phyloP scores from a whole-genome alignment of 2,113 vertebrate genomes.

The Corydoras maculifer region DNA sequence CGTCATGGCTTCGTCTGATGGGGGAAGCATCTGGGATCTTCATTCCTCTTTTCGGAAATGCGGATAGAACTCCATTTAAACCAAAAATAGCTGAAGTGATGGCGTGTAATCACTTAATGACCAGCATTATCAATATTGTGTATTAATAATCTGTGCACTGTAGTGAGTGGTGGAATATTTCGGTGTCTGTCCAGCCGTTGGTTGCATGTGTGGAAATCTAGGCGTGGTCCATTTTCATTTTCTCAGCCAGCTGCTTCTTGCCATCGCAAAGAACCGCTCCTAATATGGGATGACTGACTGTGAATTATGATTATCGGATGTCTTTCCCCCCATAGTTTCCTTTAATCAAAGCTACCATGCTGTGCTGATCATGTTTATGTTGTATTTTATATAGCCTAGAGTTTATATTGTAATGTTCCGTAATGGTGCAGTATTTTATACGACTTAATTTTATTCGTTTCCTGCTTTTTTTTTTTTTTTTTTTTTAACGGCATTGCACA shows the following conservation, averaged over 20 bases:
- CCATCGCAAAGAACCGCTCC: slow-evolving; percentile 24
- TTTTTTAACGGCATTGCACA: slow-evolving; percentile 38
- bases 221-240: background rate
- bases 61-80: slow-evolving; percentile 3
- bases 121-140: slow-evolving; percentile 13
- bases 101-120: background rate
- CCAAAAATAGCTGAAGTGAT: slow-evolving; percentile 20
- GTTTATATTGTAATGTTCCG: slow-evolving; percentile 26
- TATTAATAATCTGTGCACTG: slow-evolving; percentile 6
- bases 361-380: slow-evolving; percentile 37
- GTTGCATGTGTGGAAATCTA: slow-evolving; percentile 7
- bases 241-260: slow-evolving; percentile 12
- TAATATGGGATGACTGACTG: slow-evolving; percentile 43
- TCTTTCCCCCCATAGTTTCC: slow-evolving; percentile 11
- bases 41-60: background rate
- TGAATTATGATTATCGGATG: slow-evolving; percentile 41
- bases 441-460: slow-evolving; percentile 20
- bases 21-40: too few species aligned
- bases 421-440: slow-evolving; percentile 48
- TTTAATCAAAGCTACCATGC: slow-evolving; percentile 17
- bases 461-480: slow-evolving; percentile 21
- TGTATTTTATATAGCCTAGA: slow-evolving; percentile 27
- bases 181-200: background rate
- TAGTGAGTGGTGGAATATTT: background rate
- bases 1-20: background rate